phyloP scores from a whole-genome alignment of 2,113 vertebrate species.

The Corythaixoides concolor region DNA sequence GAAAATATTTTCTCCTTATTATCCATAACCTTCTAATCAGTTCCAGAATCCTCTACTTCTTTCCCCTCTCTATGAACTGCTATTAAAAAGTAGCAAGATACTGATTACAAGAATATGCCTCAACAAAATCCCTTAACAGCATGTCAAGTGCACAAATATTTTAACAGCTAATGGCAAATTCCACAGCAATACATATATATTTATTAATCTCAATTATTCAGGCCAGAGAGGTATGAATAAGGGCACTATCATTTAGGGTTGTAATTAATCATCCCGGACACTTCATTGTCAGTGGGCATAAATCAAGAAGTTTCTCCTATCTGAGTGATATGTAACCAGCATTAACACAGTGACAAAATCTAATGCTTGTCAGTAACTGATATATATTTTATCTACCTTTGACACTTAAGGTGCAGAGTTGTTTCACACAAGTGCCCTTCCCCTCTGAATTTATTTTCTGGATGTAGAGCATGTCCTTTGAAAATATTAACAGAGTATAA shows the following conservation, averaged over 20 bases:
- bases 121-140: not conserved
- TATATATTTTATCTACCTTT: conserved; percentile 37
- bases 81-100: not conserved
- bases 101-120: not conserved
- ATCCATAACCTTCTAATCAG: not conserved
- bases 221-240: conserved; percentile 13
- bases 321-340: conserved; percentile 17
- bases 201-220: conserved; percentile 49
- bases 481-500: not conserved
- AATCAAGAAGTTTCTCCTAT: conserved; percentile 61
- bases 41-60: not conserved
- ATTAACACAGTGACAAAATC: conserved; percentile 35
- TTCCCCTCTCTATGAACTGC: not conserved
- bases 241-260: conserved; percentile 20
- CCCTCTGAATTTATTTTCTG: conserved; percentile 42
- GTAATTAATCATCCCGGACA: conserved; percentile 71
- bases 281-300: conserved; percentile 63
- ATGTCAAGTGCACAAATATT: not conserved
- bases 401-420: conserved; percentile 3
- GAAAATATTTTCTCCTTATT: not conserved
- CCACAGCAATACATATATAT: conserved; percentile 9
- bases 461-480: not conserved
- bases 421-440: conserved; percentile 30
- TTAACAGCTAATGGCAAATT: conserved; percentile 21
- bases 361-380: conserved; percentile 10